Evolutionary conservation across 2,888 invertebrate genomes (phyloP), one percentile per base, ranked within the genome.

Genomic region (Buathra laborator): DNA sequence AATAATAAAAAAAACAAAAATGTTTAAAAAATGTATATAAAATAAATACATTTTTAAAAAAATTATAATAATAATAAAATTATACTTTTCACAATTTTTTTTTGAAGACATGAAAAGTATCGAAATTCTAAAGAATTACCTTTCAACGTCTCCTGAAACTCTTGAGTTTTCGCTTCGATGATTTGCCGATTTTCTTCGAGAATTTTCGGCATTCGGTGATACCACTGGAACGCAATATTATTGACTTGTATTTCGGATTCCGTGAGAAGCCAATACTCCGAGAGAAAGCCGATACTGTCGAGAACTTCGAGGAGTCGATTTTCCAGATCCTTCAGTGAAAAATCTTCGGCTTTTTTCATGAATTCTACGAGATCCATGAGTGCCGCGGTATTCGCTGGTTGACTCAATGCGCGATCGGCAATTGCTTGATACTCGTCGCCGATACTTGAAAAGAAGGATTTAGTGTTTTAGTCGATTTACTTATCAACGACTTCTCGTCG

Each of bases 171-270:
- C 84, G 96, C 96, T 44, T 96, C 97, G 68, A 98, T 96, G 83
- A 98, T 97, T 16, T 95, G 94, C 89, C 97, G 96, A 93, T 97
- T 96, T 88, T 98, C 97, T 86, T 98, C 97, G 86, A 99, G 95
- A 4, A 98, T 95, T 72, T 96, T 95, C 0, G 97, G 96, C 95
- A 99, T 96, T 75, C 96, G 96, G 37, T 97, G 95, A 92, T 98
- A 97, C 98, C 98, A 98, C 90, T 97, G 97, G 91, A 98, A 98
- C 0, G 97, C 96, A 86, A 96, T 96, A 89, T 97, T 97, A 92
- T 98, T 99, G 64, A 97, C 96, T 89, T 97, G 96, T 91, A 99
- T 97, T 94, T 99, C 98, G 3, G 97, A 94, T 0, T 98, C 97
- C 0, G 97, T 96, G 90, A 98, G 97, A 3, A 95, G 94, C 10